phyloP scores from a whole-genome alignment of 2,113 vertebrate species.

The Parus major region DNA sequence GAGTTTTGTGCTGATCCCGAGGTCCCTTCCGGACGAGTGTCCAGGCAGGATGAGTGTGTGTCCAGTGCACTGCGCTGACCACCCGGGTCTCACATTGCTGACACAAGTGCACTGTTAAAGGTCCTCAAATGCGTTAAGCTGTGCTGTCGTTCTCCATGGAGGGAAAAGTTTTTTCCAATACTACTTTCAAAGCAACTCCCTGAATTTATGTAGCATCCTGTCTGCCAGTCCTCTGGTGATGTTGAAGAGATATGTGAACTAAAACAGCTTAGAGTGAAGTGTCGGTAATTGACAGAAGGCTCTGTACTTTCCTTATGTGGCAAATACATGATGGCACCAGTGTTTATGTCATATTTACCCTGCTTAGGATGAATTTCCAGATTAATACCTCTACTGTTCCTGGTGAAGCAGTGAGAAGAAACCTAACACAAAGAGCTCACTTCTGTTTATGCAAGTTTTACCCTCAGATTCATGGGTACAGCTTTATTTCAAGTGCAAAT shows the following conservation, averaged over 20 bases:
- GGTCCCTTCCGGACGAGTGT: background rate
- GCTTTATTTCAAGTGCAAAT: background rate
- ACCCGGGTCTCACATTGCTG: accelerated
- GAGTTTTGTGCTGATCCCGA: accelerated
- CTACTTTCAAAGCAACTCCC: background rate
- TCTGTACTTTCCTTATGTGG: accelerated
- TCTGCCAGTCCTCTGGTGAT: background rate
- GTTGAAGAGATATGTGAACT: background rate
- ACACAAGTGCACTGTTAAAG: accelerated
- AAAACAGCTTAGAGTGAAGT: accelerated
- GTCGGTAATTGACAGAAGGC: accelerated
- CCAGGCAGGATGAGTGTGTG: accelerated
- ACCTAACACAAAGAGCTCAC: accelerated
- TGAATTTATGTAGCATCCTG: accelerated
- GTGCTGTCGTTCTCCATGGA: accelerated
- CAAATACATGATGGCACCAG: accelerated
- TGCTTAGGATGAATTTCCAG: accelerated
- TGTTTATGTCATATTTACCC: accelerated
- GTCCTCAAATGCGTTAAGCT: accelerated
- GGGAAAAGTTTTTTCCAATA: background rate
- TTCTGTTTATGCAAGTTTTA: background rate
- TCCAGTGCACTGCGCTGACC: accelerated
- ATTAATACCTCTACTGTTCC: no score
- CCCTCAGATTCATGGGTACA: accelerated
- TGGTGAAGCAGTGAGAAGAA: background rate